Conservation (phyloP, 2,797 vertebrate species). For the Delichon dasypus region DNA sequence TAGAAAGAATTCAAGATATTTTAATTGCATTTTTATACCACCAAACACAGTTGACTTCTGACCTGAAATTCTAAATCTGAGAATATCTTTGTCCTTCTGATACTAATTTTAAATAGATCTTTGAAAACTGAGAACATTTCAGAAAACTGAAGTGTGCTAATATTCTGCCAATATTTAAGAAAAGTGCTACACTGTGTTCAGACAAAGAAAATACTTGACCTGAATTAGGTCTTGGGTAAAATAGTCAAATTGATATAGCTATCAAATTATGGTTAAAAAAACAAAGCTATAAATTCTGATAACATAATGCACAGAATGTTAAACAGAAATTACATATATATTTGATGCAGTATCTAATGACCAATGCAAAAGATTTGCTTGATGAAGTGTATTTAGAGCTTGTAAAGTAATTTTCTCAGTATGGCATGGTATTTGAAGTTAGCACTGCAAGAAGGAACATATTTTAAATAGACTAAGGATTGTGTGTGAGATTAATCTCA, state of each 20-base stretch:
- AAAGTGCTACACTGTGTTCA: not conserved
- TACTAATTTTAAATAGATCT: not conserved
- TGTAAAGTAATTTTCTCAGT: not conserved
- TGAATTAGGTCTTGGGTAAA: not conserved
- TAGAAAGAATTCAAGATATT: not conserved
- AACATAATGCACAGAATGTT: not conserved
- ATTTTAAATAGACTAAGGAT: not conserved
- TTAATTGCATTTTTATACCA: not conserved
- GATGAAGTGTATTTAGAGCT: not conserved
- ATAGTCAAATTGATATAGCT: not conserved
- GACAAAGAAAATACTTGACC: not conserved
- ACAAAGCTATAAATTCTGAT: not conserved
- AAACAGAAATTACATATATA: not conserved
- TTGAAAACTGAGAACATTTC: not conserved
- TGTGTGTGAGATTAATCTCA: not conserved
- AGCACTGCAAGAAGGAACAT: not conserved
- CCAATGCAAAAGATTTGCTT: not conserved
- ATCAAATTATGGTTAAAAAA: not conserved
- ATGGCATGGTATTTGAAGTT: not conserved
- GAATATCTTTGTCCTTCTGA: not conserved
- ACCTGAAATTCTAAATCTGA: not conserved
- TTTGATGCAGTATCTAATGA: not conserved
- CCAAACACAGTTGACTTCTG: not conserved
- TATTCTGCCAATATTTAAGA: not conserved
- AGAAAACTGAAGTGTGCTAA: not conserved